These are phyloP conservation scores for Dinocampus coccinellae DNA, from an alignment of 2,888 invertebrate genomes.

Conservation along the genomic window DNA sequence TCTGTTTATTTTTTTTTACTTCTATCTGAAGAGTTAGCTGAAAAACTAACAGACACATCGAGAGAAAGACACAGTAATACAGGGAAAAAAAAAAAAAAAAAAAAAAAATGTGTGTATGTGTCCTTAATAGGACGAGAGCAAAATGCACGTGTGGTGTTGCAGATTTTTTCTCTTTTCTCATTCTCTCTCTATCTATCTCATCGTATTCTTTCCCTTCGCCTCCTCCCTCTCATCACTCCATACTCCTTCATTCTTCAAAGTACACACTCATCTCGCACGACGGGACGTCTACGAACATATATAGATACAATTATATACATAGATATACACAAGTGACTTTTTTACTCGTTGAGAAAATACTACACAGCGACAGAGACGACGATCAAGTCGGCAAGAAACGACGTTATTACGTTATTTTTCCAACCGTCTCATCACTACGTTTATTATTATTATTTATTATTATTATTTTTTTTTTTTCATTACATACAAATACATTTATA, in stretches of 20 bases:
- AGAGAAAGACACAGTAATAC: background rate
- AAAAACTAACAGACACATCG: background rate
- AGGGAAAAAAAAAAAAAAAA: background rate
- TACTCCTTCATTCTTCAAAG: background rate
- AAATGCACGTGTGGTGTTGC: constrained; percentile 6
- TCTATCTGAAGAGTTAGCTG: background rate
- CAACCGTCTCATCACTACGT: background rate
- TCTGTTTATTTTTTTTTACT: background rate
- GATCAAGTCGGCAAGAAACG: constrained; percentile 17
- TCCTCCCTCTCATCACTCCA: background rate
- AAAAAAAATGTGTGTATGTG: background rate
- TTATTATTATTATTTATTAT: too few species aligned
- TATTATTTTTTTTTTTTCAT: too few species aligned
- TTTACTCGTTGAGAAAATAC: constrained; percentile 3
- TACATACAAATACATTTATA: background rate
- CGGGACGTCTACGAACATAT: background rate
- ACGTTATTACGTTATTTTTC: constrained; percentile 19
- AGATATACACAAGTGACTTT: background rate
- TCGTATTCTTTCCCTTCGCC: background rate
- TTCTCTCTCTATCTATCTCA: background rate
- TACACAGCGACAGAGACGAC: background rate
- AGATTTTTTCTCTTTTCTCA: background rate
- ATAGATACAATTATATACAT: background rate
- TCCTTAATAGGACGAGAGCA: constrained; percentile 20
- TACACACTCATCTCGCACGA: background rate